Evolutionary conservation across 2,888 invertebrate species (phyloP), one percentile per base, ranked within the genome.

Genomic region (Stenodema calcarata): DNA sequence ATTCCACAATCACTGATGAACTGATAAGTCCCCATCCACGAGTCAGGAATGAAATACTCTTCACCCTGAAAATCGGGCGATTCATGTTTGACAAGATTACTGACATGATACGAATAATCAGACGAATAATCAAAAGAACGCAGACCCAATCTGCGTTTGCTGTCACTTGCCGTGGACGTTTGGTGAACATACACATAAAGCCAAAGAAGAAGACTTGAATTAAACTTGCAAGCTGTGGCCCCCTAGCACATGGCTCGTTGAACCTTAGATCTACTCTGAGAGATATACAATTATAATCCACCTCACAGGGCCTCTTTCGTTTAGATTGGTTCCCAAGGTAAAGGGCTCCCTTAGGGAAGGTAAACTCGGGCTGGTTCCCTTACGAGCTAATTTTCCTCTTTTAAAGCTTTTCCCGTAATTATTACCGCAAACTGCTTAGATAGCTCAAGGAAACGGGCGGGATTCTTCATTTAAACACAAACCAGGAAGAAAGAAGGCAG

Each of bases 371-470:
- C 35, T 18, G 75, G 75, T n/a, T 75, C 18, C 23, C 42, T 42
- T 14, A 75, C 35, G 75, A 75, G 75, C 35, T 75, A 75, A 75
- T 75, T 75, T 16, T 18, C 75, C 42, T 75, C 75, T 75, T 75
- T 75, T 75, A 42, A 75, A 75, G 18, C 75, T 62, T 18, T 42
- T 35, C 42, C 35, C 75, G 42, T 75, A 75, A 75, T 75, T 75
- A 75, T 75, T 75, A 75, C 75, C 75, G n/a, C 75, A 30, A 30
- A 35, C 75, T 75, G 30, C 75, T 6, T 35, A 7, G 62, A 23
- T 7, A 62, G 23, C 62, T 62, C 62, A 62, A 23, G 62, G 23
- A 62, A 62, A 23, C 62, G 62, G 23, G 18, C 11, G 47, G 62
- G 23, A 23, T 62, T 62, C 23, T 62, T 62, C 18, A 23, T 62